Percentiles rank a stretch among this genome's conserved stretches.
phyloP scores from a whole-genome alignment of 1,140 invertebrate genomes.

The Frieseomelitta varia region DNA sequence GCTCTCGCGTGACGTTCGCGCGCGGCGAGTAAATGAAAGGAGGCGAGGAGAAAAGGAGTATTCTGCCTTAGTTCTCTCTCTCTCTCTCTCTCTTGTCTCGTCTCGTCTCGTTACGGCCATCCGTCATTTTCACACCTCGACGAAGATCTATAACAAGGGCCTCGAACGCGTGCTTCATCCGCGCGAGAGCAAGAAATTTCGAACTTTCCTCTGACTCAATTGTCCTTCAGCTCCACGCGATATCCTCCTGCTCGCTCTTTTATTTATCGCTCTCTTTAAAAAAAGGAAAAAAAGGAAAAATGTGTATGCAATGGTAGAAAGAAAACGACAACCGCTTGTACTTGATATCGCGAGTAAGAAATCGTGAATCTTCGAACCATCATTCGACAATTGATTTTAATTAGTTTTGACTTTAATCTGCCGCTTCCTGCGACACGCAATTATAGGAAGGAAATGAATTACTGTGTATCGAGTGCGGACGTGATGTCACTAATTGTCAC shows the following conservation, averaged over 20 bases:
- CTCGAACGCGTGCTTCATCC: constrained; percentile 34
- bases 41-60: constrained; percentile 55
- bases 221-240: constrained; percentile 5
- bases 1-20: constrained; percentile 63
- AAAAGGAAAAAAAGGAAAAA: neutral
- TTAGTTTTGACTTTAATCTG: neutral
- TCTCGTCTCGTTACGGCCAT: constrained; percentile 65
- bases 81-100: constrained; percentile 60
- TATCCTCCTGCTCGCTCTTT: neutral
- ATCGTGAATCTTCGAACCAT: too few species aligned
- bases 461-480: neutral
- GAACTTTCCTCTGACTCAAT: neutral
- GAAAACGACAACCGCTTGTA: neutral
- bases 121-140: constrained; percentile 68
- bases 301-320: too few species aligned
- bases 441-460: neutral
- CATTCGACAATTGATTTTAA: neutral
- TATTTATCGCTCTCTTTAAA: neutral
- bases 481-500: constrained; percentile 47
- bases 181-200: neutral
- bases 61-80: constrained; percentile 42
- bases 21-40: constrained; percentile 60
- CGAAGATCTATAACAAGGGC: constrained; percentile 50
- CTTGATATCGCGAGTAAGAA: too few species aligned
- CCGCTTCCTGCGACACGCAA: too few species aligned